Percentiles rank a stretch among this genome's conserved stretches.
Conservation (phyloP, 2,113 vertebrate genomes). For the Proteles cristata region DNA sequence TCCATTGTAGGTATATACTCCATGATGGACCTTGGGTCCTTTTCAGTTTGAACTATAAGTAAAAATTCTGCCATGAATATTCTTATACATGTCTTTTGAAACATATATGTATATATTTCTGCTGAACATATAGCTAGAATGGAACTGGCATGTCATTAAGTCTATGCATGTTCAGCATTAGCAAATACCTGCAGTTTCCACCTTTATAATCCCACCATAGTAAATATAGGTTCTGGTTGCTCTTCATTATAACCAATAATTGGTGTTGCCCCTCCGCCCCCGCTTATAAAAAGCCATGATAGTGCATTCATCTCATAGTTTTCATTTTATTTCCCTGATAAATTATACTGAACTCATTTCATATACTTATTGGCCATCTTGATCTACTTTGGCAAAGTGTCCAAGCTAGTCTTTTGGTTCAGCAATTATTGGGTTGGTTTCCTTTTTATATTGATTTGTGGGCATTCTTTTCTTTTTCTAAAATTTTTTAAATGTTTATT, state of each 20-base stretch:
- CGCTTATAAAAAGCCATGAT: too few species aligned
- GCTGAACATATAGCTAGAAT: background rate
- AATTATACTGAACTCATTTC: background rate
- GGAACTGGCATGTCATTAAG: background rate
- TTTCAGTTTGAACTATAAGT: background rate
- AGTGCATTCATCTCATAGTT: background rate
- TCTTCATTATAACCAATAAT: background rate
- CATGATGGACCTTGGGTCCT: background rate
- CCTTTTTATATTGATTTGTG: background rate
- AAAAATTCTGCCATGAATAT: background rate
- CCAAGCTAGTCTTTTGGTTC: background rate
- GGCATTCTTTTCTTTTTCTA: background rate
- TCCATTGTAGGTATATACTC: background rate
- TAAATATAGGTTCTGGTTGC: background rate
- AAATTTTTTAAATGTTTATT: too few species aligned
- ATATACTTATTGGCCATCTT: background rate
- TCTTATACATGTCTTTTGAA: background rate
- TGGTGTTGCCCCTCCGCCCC: background rate
- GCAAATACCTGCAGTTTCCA: background rate
- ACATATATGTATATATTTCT: background rate
- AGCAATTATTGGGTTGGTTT: background rate
- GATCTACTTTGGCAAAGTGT: background rate
- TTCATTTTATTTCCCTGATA: background rate
- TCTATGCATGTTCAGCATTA: background rate
- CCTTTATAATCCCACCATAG: background rate